Conservation (phyloP, 2,888 invertebrate species). For the Drosophila mayaguana region DNA sequence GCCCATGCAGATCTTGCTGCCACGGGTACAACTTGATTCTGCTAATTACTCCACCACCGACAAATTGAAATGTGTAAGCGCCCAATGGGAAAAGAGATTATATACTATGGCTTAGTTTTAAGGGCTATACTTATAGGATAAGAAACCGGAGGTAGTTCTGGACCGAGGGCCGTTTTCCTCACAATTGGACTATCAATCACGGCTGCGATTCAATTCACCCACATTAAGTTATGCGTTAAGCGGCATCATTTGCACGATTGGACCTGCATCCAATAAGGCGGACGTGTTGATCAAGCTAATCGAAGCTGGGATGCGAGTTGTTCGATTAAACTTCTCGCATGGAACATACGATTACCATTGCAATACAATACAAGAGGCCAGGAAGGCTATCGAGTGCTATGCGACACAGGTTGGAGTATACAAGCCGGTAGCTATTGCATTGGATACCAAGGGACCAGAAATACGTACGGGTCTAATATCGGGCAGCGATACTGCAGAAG, state of each 20-base stretch:
- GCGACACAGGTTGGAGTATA: constrained; percentile 89
- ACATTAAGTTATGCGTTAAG: constrained; percentile 94
- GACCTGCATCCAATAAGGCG: constrained; percentile 92
- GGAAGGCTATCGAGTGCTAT: constrained; percentile 92
- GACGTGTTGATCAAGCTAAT: constrained; percentile 95
- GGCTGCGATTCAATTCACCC: constrained; percentile 95
- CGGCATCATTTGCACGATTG: constrained; percentile 99
- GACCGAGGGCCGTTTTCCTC: constrained; percentile 83
- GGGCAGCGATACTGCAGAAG: constrained; percentile 94
- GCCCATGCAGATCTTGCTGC: constrained; percentile 1
- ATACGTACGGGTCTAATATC: constrained; percentile 97
- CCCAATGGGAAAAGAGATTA: no score
- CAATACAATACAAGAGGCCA: constrained; percentile 94
- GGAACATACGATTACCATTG: constrained; percentile 97
- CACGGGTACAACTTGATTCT: constrained; percentile 3
- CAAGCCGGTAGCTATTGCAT: constrained; percentile 95
- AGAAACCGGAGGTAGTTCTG: neutral
- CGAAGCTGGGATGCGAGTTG: constrained; percentile 97
- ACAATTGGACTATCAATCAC: constrained; percentile 96
- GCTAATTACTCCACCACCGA: constrained; percentile 11
- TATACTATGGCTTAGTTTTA: no score
- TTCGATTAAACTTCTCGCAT: constrained; percentile 97
- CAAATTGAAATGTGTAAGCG: constrained; percentile 7
- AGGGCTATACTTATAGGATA: neutral
- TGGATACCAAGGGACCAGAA: constrained; percentile 99